These are phyloP conservation scores for Sminthopsis crassicaudata DNA, from an alignment of 2,113 vertebrate genomes.

Conservation along the genomic window DNA sequence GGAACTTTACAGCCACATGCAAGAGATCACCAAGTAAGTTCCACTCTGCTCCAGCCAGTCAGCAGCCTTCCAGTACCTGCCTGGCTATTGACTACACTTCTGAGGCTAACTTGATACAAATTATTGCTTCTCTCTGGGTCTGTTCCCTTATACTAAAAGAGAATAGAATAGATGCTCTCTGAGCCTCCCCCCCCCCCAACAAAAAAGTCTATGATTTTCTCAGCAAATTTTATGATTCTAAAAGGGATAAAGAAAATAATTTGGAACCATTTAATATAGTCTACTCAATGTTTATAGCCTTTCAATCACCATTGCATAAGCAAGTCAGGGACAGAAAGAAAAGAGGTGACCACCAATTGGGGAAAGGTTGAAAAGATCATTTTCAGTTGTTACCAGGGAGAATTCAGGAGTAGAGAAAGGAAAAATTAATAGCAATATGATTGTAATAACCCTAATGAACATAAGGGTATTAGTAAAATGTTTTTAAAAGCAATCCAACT, in stretches of 20 bases:
- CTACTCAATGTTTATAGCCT: background rate
- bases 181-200: background rate
- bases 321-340: background rate
- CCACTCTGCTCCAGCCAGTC: background rate
- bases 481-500: background rate
- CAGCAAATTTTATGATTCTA: background rate
- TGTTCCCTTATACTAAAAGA: background rate
- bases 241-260: background rate
- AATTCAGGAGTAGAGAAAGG: background rate
- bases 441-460: background rate
- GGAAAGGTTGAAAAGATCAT: background rate
- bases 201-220: background rate
- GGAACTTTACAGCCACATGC: background rate
- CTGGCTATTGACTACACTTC: background rate
- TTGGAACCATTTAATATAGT: background rate
- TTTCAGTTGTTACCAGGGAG: background rate
- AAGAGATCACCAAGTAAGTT: background rate
- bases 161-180: background rate
- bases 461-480: background rate
- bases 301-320: background rate
- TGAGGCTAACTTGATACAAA: background rate
- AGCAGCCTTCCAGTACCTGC: background rate
- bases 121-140: background rate
- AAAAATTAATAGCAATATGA: background rate
- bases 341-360: background rate